These are phyloP conservation scores for Tenodera sinensis DNA, from an alignment of 2,888 invertebrate species.

Conservation along the genomic window DNA sequence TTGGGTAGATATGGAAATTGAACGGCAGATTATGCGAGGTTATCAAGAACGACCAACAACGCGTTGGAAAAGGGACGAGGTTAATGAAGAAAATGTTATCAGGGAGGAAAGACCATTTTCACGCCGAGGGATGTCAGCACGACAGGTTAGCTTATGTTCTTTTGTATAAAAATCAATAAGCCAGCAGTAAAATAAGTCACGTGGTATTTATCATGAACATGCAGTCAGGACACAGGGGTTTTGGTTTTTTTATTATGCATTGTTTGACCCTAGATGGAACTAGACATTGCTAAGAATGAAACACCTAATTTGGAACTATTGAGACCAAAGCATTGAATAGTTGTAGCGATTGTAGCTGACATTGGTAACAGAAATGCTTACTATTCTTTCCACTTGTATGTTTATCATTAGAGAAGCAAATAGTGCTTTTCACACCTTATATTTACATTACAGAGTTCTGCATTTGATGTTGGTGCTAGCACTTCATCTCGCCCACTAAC, in stretches of 20 bases:
- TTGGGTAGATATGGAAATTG: constrained; percentile 24
- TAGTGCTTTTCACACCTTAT: neutral
- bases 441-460: constrained; percentile 1
- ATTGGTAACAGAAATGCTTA: too few species aligned
- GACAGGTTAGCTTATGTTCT: constrained; percentile 10
- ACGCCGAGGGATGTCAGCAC: constrained; percentile 28
- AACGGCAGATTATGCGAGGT: constrained; percentile 23
- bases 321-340: neutral
- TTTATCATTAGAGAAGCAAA: neutral
- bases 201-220: neutral
- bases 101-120: constrained; percentile 28
- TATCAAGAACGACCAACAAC: constrained; percentile 31
- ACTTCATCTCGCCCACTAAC: constrained; percentile 18
- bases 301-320: neutral
- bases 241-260: neutral
- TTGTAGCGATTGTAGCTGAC: too few species aligned
- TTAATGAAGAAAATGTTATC: constrained; percentile 11
- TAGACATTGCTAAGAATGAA: neutral
- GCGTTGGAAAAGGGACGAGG: constrained; percentile 32
- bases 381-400: too few species aligned
- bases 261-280: neutral
- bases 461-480: constrained; percentile 19
- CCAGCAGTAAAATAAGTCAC: neutral
- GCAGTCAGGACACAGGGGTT: neutral
- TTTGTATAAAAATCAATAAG: neutral